These are phyloP conservation scores for Lamellibrachia luymesi DNA, from an alignment of 1,140 invertebrate genomes.

Conservation along the genomic window DNA sequence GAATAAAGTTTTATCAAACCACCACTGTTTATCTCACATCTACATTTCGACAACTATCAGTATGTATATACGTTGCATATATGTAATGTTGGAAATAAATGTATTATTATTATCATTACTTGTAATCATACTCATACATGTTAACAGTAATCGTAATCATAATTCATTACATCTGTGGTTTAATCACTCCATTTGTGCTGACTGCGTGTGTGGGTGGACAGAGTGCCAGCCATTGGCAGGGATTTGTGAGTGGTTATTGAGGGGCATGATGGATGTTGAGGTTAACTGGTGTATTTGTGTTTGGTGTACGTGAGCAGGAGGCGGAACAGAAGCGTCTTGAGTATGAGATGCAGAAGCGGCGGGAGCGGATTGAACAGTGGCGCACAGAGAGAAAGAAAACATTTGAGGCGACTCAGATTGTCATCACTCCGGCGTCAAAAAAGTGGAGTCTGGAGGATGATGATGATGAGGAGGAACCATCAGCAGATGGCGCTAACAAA, in stretches of 20 bases:
- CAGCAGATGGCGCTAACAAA: slow-evolving; percentile 30
- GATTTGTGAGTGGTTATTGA: neutral
- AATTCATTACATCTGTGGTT: too few relatives aligned
- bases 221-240: neutral
- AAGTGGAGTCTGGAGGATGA: slow-evolving; percentile 80
- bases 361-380: slow-evolving; percentile 92
- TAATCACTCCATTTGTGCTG: too few relatives aligned
- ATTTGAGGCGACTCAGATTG: slow-evolving; percentile 41
- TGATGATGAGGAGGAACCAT: slow-evolving; percentile 52
- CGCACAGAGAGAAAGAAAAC: slow-evolving; percentile 75
- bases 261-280: slow-evolving; percentile 12
- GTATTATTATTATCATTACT: too few relatives aligned
- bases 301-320: slow-evolving; percentile 52
- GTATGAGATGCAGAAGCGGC: slow-evolving; percentile 91
- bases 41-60: too few relatives aligned
- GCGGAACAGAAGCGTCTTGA: slow-evolving; percentile 76
- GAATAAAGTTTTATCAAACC: too few relatives aligned
- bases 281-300: slow-evolving; percentile 8
- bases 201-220: neutral
- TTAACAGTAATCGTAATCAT: neutral
- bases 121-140: neutral
- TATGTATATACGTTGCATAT: too few relatives aligned
- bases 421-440: slow-evolving; percentile 45
- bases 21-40: too few relatives aligned
- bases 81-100: too few relatives aligned